Conservation (phyloP, 2,797 vertebrate species). For the Caiman crocodilus region DNA sequence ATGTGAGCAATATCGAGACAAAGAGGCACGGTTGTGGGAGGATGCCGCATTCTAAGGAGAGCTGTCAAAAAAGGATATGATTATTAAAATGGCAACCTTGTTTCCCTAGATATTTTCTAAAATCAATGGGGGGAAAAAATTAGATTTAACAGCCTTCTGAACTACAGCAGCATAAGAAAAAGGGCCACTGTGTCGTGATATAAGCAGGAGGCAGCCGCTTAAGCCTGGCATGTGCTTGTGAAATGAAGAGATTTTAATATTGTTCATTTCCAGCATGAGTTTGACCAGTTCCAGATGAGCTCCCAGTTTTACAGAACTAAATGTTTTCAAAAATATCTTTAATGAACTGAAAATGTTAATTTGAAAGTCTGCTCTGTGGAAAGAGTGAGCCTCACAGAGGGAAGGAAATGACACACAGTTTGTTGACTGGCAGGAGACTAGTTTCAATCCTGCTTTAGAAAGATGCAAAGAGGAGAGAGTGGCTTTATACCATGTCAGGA, state of each 20-base stretch:
- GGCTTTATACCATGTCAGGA: neutral
- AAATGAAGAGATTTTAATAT: neutral
- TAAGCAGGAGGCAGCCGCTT: neutral
- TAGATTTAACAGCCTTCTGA: neutral
- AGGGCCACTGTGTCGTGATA: neutral
- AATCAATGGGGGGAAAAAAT: neutral
- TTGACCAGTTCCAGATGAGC: slow-evolving; percentile 57
- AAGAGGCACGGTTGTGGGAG: neutral
- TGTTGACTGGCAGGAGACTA: slow-evolving; percentile 60
- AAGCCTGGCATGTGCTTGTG: neutral
- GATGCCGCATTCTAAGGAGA: neutral
- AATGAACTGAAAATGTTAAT: slow-evolving; percentile 72
- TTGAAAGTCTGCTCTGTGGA: slow-evolving; percentile 75
- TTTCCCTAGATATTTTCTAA: neutral
- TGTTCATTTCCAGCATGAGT: neutral
- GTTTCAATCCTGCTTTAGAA: slow-evolving; percentile 54
- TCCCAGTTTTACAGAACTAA: slow-evolving; percentile 9
- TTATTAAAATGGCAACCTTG: neutral
- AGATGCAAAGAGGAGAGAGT: neutral
- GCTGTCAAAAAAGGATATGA: neutral
- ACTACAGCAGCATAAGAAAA: neutral
- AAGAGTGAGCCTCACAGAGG: slow-evolving; percentile 74
- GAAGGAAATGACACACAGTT: slow-evolving; percentile 81
- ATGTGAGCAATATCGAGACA: slow-evolving; percentile 3
- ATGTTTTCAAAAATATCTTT: slow-evolving; percentile 66